phyloP scores from a whole-genome alignment of 2,797 vertebrate species.

The Pempheris klunzingeri region DNA sequence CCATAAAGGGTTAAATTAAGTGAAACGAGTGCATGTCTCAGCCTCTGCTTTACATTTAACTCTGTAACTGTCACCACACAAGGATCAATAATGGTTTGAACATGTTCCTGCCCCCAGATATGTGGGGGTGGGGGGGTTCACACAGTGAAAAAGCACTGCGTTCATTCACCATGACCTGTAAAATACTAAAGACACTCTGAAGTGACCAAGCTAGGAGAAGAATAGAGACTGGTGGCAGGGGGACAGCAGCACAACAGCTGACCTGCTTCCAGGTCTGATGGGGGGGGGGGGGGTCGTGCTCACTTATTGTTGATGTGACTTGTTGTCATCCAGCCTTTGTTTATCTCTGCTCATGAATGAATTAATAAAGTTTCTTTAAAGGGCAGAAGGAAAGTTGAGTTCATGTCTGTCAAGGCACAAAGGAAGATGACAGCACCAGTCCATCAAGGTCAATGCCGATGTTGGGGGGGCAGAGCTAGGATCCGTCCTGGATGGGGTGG shows the following conservation, averaged over 20 bases:
- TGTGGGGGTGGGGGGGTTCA: conserved; percentile 23
- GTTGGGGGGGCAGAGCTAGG: conserved; percentile 49
- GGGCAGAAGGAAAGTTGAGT: conserved; percentile 42
- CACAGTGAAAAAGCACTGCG: conserved; percentile 16
- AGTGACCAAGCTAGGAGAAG: conserved; percentile 59
- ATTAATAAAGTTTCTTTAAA: conserved; percentile 30
- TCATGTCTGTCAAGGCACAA: conserved; percentile 66
- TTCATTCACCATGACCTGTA: conserved; percentile 75
- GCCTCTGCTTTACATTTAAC: not conserved
- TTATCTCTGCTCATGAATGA: conserved; percentile 36
- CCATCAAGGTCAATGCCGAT: conserved; percentile 76
- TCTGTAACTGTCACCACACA: conserved; percentile 2
- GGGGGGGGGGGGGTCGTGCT: conserved; percentile 47
- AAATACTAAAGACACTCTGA: conserved; percentile 68
- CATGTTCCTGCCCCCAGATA: not conserved
- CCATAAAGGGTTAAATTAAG: not conserved
- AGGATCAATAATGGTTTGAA: not conserved
- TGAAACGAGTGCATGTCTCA: not conserved
- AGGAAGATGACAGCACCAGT: conserved; percentile 70
- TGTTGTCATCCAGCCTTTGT: conserved; percentile 57
- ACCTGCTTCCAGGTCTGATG: conserved; percentile 65
- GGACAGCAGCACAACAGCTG: conserved; percentile 63
- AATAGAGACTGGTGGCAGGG: conserved; percentile 55
- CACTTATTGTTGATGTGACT: conserved; percentile 56
- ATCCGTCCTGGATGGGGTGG: conserved; percentile 61